Conservation (phyloP, 2,113 vertebrate species). For the Vanacampus margaritifer region DNA sequence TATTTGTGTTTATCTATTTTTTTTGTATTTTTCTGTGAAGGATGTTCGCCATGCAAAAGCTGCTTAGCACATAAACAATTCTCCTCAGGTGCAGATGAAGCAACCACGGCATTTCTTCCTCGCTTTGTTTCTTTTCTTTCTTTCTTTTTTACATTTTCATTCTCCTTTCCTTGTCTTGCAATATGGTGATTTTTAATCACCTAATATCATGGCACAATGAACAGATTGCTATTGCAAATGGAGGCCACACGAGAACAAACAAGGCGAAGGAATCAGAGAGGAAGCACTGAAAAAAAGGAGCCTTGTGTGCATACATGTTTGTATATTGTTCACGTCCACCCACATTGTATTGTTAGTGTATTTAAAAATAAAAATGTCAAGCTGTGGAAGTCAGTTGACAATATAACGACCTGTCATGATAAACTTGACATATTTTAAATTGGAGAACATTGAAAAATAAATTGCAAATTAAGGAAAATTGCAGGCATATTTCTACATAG, state of each 20-base stretch:
- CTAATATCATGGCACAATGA: conserved; percentile 72
- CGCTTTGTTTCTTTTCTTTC: background rate
- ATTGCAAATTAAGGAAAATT: too few relatives aligned
- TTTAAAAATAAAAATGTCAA: too few relatives aligned
- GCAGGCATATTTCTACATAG: too few relatives aligned
- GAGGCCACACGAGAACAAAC: conserved; percentile 51
- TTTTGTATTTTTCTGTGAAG: conserved; percentile 37
- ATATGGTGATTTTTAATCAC: conserved; percentile 71
- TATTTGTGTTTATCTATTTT: conserved; percentile 38
- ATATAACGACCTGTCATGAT: too few relatives aligned
- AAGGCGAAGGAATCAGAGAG: conserved; percentile 27
- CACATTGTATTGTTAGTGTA: too few relatives aligned
- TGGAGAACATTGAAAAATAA: too few relatives aligned
- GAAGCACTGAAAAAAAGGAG: conserved; percentile 13
- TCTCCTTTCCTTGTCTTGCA: conserved; percentile 44
- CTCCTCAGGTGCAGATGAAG: conserved; percentile 41
- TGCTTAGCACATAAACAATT: conserved; percentile 42
- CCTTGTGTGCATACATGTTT: background rate
- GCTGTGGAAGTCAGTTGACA: too few relatives aligned
- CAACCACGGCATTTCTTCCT: conserved; percentile 21
- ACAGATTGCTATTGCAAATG: conserved; percentile 58
- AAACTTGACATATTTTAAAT: too few relatives aligned
- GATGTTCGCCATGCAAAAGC: conserved; percentile 28
- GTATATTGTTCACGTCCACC: background rate
- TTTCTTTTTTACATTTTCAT: conserved; percentile 30